Conservation (phyloP, 2,797 vertebrate genomes). For the Sebastolobus altivelis region DNA sequence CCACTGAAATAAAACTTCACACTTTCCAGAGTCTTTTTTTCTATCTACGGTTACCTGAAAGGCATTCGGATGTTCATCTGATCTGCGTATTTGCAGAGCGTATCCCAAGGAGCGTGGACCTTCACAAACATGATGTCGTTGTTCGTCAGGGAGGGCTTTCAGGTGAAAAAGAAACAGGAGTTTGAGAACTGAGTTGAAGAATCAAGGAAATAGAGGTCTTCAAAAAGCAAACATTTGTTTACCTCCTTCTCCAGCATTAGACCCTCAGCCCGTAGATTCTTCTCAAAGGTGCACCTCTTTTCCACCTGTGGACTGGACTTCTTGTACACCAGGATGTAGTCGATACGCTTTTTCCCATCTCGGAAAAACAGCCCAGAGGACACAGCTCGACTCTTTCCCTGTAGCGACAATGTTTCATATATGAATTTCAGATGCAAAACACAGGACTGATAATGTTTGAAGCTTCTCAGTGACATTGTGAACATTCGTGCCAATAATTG, state of each 20-base stretch:
- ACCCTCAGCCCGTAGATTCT: conserved; percentile 96
- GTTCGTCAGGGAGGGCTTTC: conserved; percentile 94
- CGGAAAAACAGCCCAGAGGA: conserved; percentile 93
- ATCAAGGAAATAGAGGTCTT: background rate
- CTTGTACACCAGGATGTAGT: conserved; percentile 98
- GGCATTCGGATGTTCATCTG: conserved; percentile 99
- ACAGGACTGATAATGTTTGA: background rate
- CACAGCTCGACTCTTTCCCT: conserved; percentile 83
- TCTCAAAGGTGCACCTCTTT: conserved; percentile 97
- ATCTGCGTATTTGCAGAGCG: conserved; percentile 97
- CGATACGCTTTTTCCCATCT: conserved; percentile 96
- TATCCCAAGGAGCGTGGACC: conserved; percentile 96
- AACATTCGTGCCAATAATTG: background rate
- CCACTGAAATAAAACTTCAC: background rate
- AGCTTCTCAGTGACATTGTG: background rate
- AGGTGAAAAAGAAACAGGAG: conserved; percentile 40
- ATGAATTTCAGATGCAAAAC: conserved; percentile 9
- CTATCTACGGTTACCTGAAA: conserved; percentile 89
- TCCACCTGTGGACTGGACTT: conserved; percentile 96
- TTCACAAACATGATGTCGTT: conserved; percentile 99
- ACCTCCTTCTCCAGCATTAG: conserved; percentile 99
- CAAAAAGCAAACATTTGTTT: background rate
- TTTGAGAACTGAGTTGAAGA: background rate
- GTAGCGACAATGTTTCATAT: conserved; percentile 30
- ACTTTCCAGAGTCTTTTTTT: background rate